Percentiles rank a stretch among this genome's conserved stretches.
Evolutionary conservation across 2,888 invertebrate species (phyloP).

Genomic region (Xestia ashworthii): DNA sequence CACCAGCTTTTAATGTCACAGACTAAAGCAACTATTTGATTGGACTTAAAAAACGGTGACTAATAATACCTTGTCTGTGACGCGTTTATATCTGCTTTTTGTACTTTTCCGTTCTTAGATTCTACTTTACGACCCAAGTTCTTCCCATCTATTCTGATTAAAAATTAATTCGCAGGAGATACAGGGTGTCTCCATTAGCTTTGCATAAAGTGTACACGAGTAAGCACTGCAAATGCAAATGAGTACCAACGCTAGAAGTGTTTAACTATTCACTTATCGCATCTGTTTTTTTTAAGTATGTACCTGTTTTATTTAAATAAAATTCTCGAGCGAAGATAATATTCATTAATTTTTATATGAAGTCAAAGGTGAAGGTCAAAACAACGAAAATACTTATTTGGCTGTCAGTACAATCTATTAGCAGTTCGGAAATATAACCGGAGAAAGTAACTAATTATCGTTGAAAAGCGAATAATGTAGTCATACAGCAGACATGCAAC

Average conservation of each 20-base stretch:
- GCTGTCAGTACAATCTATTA: slow-evolving; percentile 67
- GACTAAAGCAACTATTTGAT: not conserved
- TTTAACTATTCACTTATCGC: slow-evolving; percentile 27
- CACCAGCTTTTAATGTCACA: not conserved
- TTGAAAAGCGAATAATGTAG: slow-evolving; percentile 73
- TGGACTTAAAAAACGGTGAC: slow-evolving; percentile 4
- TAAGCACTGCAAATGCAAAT: slow-evolving; percentile 15
- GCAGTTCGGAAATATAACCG: slow-evolving; percentile 69
- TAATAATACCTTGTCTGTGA: not conserved
- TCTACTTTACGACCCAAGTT: not conserved
- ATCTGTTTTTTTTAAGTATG: slow-evolving; percentile 23
- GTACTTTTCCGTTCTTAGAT: slow-evolving; percentile 1
- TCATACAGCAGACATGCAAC: slow-evolving; percentile 73
- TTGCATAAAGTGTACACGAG: not conserved
- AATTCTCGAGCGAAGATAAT: slow-evolving; percentile 6
- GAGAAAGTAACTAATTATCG: slow-evolving; percentile 81
- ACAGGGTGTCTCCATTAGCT: slow-evolving; percentile 16
- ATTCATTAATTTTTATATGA: slow-evolving; percentile 21
- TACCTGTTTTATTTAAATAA: slow-evolving; percentile 4
- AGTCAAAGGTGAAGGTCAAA: slow-evolving; percentile 46
- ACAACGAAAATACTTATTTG: slow-evolving; percentile 36
- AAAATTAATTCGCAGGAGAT: slow-evolving; percentile 1
- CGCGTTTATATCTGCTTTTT: not conserved
- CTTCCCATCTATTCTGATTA: slow-evolving; percentile 1
- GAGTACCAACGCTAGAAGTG: slow-evolving; percentile 3